Conservation (phyloP, 2,888 invertebrate species). For the Sthenelais limicola region DNA sequence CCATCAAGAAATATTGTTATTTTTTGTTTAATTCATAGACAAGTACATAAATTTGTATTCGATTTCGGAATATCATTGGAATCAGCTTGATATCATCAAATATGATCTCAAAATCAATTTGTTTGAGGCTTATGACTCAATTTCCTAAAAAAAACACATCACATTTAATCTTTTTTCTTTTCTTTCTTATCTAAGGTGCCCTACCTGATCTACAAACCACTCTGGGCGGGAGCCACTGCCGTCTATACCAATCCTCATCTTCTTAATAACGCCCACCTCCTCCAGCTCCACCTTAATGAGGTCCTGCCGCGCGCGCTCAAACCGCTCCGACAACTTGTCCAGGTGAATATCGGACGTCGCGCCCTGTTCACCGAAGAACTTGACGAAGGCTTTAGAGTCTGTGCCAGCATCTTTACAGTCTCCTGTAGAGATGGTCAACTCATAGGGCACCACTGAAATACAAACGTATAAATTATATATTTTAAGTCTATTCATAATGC, state of each 20-base stretch:
- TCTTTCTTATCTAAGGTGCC: too few relatives aligned
- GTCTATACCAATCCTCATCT: slow-evolving; percentile 65
- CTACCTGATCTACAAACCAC: slow-evolving; percentile 70
- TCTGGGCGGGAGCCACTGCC: slow-evolving; percentile 65
- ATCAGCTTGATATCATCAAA: not conserved
- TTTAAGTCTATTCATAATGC: too few relatives aligned
- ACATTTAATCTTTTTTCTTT: not conserved
- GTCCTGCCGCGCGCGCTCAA: slow-evolving; percentile 68
- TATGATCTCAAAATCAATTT: not conserved
- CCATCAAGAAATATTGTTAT: too few relatives aligned
- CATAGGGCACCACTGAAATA: slow-evolving; percentile 68
- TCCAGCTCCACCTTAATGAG: slow-evolving; percentile 69
- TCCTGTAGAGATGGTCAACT: slow-evolving; percentile 68
- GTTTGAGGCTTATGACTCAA: not conserved
- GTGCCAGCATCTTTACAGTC: slow-evolving; percentile 69
- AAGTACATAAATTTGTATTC: too few relatives aligned
- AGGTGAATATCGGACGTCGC: slow-evolving; percentile 61
- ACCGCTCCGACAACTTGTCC: slow-evolving; percentile 68
- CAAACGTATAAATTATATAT: not conserved
- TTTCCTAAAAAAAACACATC: not conserved
- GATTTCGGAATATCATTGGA: too few relatives aligned
- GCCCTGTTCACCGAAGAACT: slow-evolving; percentile 67
- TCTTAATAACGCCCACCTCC: slow-evolving; percentile 69
- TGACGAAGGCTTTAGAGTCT: slow-evolving; percentile 65
- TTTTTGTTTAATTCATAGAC: too few relatives aligned